phyloP scores from a whole-genome alignment of 2,797 vertebrate species.

The Hydrophis major region DNA sequence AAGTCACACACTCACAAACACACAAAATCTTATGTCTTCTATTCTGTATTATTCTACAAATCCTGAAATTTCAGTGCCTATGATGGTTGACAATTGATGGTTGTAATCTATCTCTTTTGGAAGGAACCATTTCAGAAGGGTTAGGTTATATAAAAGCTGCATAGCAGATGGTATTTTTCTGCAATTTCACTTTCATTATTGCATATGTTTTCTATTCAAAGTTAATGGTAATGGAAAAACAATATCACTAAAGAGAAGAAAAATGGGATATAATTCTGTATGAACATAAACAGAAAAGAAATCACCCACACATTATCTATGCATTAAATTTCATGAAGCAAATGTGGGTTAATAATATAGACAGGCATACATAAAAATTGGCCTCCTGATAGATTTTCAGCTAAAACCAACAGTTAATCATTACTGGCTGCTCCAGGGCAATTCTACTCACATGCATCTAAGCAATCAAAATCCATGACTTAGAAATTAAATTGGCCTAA shows the following conservation, averaged over 20 bases:
- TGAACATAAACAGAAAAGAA: not conserved
- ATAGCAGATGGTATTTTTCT: not conserved
- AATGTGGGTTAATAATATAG: slow-evolving; percentile 26
- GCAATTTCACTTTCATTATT: not conserved
- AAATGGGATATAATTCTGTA: not conserved
- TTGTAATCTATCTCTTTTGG: not conserved
- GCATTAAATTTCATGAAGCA: slow-evolving; percentile 23
- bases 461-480: slow-evolving; percentile 74
- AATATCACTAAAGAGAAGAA: not conserved
- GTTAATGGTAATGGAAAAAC: not conserved
- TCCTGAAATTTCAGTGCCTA: not conserved
- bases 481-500: slow-evolving; percentile 72
- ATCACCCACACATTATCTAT: not conserved
- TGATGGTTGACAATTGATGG: not conserved
- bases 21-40: not conserved
- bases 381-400: slow-evolving; percentile 42
- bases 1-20: not conserved
- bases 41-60: not conserved
- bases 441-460: slow-evolving; percentile 65
- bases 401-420: slow-evolving; percentile 65
- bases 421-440: slow-evolving; percentile 68
- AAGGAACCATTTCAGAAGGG: not conserved
- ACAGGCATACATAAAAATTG: not conserved
- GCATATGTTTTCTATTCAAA: not conserved
- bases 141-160: not conserved